Percentiles rank a stretch among this genome's conserved stretches.
phyloP scores from a whole-genome alignment of 2,797 vertebrate genomes.

The Caiman crocodilus region DNA sequence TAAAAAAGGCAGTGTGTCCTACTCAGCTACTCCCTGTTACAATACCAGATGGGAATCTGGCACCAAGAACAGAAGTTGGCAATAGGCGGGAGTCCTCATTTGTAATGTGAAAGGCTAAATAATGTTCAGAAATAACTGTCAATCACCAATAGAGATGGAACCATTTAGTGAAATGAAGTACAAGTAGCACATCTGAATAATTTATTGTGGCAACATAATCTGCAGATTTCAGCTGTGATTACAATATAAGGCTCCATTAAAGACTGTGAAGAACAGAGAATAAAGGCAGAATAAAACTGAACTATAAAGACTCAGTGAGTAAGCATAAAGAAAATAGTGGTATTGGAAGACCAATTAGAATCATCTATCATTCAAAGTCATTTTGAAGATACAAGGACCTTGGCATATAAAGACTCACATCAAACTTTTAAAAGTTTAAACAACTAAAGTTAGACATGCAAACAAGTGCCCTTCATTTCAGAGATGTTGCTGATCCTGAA shows the following conservation, averaged over 20 bases:
- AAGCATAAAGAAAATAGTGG: not conserved
- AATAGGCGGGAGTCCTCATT: conserved; percentile 45
- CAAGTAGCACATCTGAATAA: conserved; percentile 71
- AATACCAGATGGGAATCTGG: conserved; percentile 56
- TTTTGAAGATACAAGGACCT: conserved; percentile 4
- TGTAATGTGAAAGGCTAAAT: conserved; percentile 63
- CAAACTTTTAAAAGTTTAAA: not conserved
- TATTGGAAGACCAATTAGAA: not conserved
- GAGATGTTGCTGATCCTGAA: not conserved
- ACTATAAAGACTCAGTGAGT: conserved; percentile 12
- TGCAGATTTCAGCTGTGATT: conserved; percentile 72
- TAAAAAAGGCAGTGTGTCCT: conserved; percentile 55
- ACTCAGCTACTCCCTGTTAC: conserved; percentile 39
- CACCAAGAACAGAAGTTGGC: conserved; percentile 48
- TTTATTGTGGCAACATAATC: conserved; percentile 64
- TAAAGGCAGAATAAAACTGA: conserved; percentile 56
- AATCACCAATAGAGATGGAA: conserved; percentile 49
- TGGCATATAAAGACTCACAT: not conserved
- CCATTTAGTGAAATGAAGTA: conserved; percentile 45
- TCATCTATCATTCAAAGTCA: not conserved
- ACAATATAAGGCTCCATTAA: conserved; percentile 59
- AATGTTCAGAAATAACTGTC: conserved; percentile 52
- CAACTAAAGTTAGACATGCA: not conserved
- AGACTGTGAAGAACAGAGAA: conserved; percentile 52
- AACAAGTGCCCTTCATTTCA: not conserved